A percentile compares a stretch with the other conserved stretches of the same genome.
Conservation (phyloP, 2,888 invertebrate genomes). For the Sarcophaga carnaria region DNA sequence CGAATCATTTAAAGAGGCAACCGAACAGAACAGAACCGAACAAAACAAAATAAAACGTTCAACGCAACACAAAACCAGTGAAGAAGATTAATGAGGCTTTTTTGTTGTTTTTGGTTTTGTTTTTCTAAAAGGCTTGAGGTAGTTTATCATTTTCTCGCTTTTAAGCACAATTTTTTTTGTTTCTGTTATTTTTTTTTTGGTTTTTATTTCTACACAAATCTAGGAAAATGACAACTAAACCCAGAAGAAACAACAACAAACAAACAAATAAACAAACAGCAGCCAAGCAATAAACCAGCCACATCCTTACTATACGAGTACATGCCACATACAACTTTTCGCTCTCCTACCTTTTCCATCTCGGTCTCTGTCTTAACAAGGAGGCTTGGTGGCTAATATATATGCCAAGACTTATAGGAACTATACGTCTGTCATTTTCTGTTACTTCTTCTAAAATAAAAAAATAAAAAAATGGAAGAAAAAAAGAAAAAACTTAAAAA, state of each 20-base stretch:
- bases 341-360: neutral
- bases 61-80: constrained; percentile 76
- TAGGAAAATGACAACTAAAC: constrained; percentile 54
- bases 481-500: constrained; percentile 15
- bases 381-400: constrained; percentile 45
- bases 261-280: constrained; percentile 7
- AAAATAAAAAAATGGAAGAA: constrained; percentile 6
- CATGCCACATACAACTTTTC: constrained; percentile 40
- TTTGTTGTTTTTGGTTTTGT: constrained; percentile 56
- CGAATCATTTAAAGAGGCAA: constrained; percentile 36
- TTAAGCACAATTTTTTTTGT: constrained; percentile 46
- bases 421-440: constrained; percentile 26
- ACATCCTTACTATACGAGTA: constrained; percentile 50
- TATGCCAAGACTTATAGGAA: constrained; percentile 35
- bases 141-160: constrained; percentile 78
- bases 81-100: constrained; percentile 81
- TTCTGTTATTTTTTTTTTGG: neutral
- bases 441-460: constrained; percentile 3
- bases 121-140: constrained; percentile 77
- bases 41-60: constrained; percentile 31
- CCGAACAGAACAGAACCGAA: constrained; percentile 30
- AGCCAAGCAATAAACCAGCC: constrained; percentile 23
- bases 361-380: constrained; percentile 47
- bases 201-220: constrained; percentile 53
- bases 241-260: constrained; percentile 28